Base-by-base conservation (phyloP, 2,797 vertebrate genomes). In the Cossypha heuglini region DNA sequence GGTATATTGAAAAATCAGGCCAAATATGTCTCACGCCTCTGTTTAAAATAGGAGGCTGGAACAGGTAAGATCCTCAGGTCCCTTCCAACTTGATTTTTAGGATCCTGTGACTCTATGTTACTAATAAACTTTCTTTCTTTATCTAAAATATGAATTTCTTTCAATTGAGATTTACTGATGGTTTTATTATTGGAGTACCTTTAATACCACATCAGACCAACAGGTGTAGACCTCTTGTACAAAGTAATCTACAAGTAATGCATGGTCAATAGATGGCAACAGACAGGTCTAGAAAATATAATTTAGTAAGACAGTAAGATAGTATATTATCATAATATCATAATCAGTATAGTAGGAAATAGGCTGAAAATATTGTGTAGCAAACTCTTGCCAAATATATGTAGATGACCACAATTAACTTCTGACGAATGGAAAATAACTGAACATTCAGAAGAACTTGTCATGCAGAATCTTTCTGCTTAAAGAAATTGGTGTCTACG, bases 11-110 rank as follows among this genome's bases (percentile, higher is more conserved):
- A 71, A 82, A 92, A 7, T 10, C 16, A 63, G 29, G 9, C 9
- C 4, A 5, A 19, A 3, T 58, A 45, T n/a, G 12, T 28, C 12
- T 54, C 13, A 25, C 2, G 1, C 19, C 4, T 6, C n/a, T 58
- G 22, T 54, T 88, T 40, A 49, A 24, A 77, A 49, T 4, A 33
- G 14, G 10, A 62, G 7, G 3, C 16, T 67, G 31, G n/a, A 75
- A 28, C 5, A 84, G 8, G 5, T 26, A 78, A 62, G 14, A 38
- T 24, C 6, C 10, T 54, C 11, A 29, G 29, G 5, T 11, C 29
- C 15, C 10, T 69, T 80, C 16, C 28, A 52, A 13, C 8, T 9
- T 46, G 33, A 64, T 57, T 73, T 49, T 20, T 72, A 40, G 25
- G 16, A 51, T 63, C 16, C 6, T 0, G 0, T 37, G 18, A 42